Conservation (phyloP, 2,888 invertebrate species). For the Cantharis rufa region DNA sequence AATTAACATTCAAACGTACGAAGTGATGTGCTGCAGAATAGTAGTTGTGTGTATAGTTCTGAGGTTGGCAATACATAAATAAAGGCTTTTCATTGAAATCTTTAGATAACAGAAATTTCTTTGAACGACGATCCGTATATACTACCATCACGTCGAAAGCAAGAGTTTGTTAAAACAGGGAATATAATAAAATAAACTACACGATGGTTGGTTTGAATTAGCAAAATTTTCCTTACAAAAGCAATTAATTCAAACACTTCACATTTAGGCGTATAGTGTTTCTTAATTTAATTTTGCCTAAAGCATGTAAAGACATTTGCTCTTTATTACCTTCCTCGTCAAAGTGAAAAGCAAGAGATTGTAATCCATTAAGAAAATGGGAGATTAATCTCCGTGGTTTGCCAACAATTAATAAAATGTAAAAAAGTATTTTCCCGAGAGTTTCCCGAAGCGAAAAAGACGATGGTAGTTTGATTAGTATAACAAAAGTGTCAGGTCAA, state of each 20-base stretch:
- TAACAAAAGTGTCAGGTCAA: background rate
- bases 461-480: conserved; percentile 2
- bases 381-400: background rate
- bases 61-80: background rate
- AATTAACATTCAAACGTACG: background rate
- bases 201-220: background rate
- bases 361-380: background rate
- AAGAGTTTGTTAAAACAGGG: background rate
- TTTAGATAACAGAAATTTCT: background rate
- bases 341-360: background rate
- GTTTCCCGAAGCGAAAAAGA: background rate
- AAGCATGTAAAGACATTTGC: background rate
- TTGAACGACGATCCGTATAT: background rate
- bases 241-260: background rate
- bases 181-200: background rate
- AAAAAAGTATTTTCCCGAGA: background rate
- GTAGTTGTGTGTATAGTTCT: background rate
- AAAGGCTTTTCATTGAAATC: background rate
- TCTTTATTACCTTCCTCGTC: background rate
- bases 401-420: background rate
- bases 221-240: background rate
- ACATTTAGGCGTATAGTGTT: background rate
- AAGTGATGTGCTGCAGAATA: background rate
- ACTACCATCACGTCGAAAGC: too few relatives aligned
- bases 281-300: background rate